Percentiles rank a stretch among this genome's conserved stretches.
phyloP scores from a whole-genome alignment of 2,113 vertebrate species.

The Indri indri region DNA sequence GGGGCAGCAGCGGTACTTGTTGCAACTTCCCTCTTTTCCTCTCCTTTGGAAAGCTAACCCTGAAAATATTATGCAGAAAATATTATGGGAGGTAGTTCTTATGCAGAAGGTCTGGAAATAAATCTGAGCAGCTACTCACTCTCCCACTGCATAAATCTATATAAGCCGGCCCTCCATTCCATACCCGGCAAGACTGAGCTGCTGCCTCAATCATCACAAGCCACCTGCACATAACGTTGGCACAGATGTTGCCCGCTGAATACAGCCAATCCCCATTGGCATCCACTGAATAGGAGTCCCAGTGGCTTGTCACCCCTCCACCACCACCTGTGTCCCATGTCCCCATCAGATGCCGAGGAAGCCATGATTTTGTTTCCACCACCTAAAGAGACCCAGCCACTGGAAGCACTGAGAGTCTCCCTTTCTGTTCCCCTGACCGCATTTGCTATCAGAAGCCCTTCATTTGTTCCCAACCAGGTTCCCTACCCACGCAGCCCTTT shows the following conservation, averaged over 20 bases:
- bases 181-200: not conserved
- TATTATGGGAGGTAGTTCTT: not conserved
- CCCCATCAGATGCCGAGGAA: accelerated
- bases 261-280: not conserved
- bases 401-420: not conserved
- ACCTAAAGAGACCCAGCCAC: not conserved
- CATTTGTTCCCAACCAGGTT: not conserved
- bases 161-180: not conserved
- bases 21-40: not conserved
- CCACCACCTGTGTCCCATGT: too few relatives aligned
- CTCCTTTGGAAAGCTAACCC: not conserved
- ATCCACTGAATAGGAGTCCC: not conserved
- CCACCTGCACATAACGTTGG: not conserved
- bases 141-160: not conserved
- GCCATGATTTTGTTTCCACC: not conserved
- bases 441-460: not conserved
- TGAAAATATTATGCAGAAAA: not conserved
- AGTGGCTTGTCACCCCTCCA: not conserved
- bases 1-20: not conserved
- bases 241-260: not conserved
- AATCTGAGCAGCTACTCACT: not conserved
- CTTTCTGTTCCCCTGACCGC: not conserved
- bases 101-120: slow-evolving; percentile 32
- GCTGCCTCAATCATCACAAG: accelerated
- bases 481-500: not conserved